Base-by-base conservation (phyloP, 2,888 invertebrate genomes). In the Amblyjoppa fuscipennis region DNA sequence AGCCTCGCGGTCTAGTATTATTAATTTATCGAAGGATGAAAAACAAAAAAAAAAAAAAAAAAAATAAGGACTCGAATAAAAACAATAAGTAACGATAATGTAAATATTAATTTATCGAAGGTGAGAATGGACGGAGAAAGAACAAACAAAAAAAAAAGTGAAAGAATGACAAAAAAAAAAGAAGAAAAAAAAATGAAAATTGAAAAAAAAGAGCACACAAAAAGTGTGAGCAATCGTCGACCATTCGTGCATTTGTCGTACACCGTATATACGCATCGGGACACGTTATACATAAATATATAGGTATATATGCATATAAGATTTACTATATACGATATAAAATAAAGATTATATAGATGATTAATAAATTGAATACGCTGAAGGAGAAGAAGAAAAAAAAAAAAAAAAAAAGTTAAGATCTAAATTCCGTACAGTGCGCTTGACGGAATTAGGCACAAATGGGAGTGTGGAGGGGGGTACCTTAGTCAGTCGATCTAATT, bases 241-340 rank as follows among this genome's bases (percentile, higher is more conserved):
- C 87, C 89, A 90, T 88, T 91, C 87, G 90, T 90, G 91, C 90
- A 91, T 90, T 89, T 90, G 87, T 86, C 84, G 85, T 85, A 83
- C 73, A 78, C 68, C 59, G 64, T 77, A 78, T 74, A 79, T 71
- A 74, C 80, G 80, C 74, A 81, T 75, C 75, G 78, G 79, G 64
- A 82, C 79, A 70, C 75, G 71, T 81, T 85, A 75, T 61, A 68
- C 11, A 59, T 68, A 78, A 61, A 80, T 71, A 80, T 71, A 83
- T 83, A 73, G 70, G 41, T 82, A 74, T 82, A 74, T 76, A 73
- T 73, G 31, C 79, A 59, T 81, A 69, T 79, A 71, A 79, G 61
- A 75, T 45, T 70, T 45, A 77, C 66, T 59, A 61, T 61, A 81
- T 69, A 78, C 73, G 68, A 83, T 81, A 64, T 28, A 41, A 69